A percentile compares a stretch with the other conserved stretches of the same genome.
Evolutionary conservation across 2,888 invertebrate species (phyloP).

Genomic region (Mythimna ferrago): DNA sequence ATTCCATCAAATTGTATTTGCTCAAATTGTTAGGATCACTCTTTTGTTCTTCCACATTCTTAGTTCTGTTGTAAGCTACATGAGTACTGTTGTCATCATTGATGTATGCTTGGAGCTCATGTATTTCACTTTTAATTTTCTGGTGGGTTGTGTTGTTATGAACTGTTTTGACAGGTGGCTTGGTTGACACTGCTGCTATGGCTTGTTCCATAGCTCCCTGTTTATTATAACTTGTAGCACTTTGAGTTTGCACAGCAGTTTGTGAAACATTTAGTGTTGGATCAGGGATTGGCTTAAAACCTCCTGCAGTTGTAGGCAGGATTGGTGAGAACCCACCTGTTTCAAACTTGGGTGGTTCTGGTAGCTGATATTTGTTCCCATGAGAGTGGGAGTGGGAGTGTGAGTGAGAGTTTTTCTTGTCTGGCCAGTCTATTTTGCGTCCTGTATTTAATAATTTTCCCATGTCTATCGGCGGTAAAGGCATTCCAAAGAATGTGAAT

Average conservation of each 20-base stretch:
- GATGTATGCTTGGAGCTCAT: slow-evolving; percentile 84
- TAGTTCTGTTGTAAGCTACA: slow-evolving; percentile 85
- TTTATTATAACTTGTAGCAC: slow-evolving; percentile 64
- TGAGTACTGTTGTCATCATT: slow-evolving; percentile 85
- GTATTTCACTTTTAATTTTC: slow-evolving; percentile 85
- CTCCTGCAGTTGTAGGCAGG: slow-evolving; percentile 93
- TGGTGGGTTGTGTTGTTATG: slow-evolving; percentile 81
- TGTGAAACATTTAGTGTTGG: slow-evolving; percentile 76
- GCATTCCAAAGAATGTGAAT: slow-evolving; percentile 96
- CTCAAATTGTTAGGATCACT: slow-evolving; percentile 81
- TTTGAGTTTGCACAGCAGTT: slow-evolving; percentile 64
- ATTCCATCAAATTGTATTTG: slow-evolving; percentile 86
- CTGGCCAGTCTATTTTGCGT: slow-evolving; percentile 87
- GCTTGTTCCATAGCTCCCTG: slow-evolving; percentile 72
- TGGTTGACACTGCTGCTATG: slow-evolving; percentile 70
- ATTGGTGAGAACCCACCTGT: slow-evolving; percentile 95
- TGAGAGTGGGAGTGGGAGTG: slow-evolving; percentile 73
- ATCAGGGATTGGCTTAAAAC: slow-evolving; percentile 93
- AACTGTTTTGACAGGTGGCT: slow-evolving; percentile 72
- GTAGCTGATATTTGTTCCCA: slow-evolving; percentile 78
- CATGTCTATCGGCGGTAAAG: slow-evolving; percentile 93
- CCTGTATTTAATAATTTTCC: slow-evolving; percentile 91
- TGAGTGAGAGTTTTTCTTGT: slow-evolving; percentile 78
- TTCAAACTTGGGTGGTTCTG: slow-evolving; percentile 92
- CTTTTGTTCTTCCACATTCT: slow-evolving; percentile 85